Conservation (phyloP, 2,797 vertebrate genomes). For the Babyrousa celebensis region DNA sequence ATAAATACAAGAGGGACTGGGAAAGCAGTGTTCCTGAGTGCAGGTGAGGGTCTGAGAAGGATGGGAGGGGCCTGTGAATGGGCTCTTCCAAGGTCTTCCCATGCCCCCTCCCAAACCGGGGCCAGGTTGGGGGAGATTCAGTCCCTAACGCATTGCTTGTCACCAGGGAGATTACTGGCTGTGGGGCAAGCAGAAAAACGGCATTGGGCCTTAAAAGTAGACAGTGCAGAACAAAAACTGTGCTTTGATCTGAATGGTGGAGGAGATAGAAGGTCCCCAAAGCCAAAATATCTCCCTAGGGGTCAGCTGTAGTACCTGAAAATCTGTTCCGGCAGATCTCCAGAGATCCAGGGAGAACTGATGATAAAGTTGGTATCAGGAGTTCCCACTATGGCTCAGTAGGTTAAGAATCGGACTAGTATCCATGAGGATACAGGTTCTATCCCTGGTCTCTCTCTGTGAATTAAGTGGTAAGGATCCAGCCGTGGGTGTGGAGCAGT, state of each 20-base stretch:
- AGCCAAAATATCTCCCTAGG: background rate
- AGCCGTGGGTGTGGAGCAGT: too few relatives aligned
- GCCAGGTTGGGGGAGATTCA: background rate
- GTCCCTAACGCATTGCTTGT: conserved; percentile 38
- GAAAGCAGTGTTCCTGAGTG: conserved; percentile 58
- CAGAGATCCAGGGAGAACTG: background rate
- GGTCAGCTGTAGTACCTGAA: background rate
- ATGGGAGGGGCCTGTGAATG: background rate
- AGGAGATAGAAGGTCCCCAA: background rate
- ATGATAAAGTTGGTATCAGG: background rate
- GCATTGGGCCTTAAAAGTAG: background rate
- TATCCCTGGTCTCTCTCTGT: too few relatives aligned
- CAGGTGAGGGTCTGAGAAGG: conserved; percentile 61
- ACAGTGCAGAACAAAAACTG: background rate
- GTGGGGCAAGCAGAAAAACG: background rate
- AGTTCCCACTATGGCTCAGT: too few relatives aligned
- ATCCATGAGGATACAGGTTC: too few relatives aligned
- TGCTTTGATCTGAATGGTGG: background rate
- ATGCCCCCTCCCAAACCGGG: background rate
- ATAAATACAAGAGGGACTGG: conserved; percentile 60
- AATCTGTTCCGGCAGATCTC: background rate
- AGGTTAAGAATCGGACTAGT: too few relatives aligned
- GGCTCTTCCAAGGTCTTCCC: conserved; percentile 6
- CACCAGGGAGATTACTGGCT: background rate
- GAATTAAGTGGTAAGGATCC: too few relatives aligned